Base-by-base conservation (phyloP, 2,113 vertebrate species). In the Paracyprichromis sp. region DNA sequence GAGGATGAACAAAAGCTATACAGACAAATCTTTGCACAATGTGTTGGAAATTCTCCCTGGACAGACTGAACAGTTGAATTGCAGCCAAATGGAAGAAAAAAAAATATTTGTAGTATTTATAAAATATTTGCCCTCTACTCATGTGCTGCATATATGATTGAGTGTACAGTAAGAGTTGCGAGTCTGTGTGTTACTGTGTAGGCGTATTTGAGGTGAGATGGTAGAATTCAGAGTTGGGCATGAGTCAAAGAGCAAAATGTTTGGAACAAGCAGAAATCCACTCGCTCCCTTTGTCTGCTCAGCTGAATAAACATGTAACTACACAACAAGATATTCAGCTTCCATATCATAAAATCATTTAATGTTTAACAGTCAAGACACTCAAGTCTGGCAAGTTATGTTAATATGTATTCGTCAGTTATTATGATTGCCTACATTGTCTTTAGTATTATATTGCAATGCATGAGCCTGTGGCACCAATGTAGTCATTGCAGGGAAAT, bases 191-290 rank as follows among this genome's bases (percentile, higher is more conserved):
- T 84, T 6, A 45, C 4, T 61, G 78, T 81, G 93, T 86, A 83
- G 66, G 89, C 21, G 86, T 87, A 86, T 85, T 87, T 69, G 81
- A 87, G 84, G 79, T 43, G 81, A 86, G 90, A 8, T 85, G 88
- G 90, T 85, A 89, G 87, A 87, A 85, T 88, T 61, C 57, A 80
- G 86, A 92, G 21, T 66, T 93, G 90, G 90, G 88, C 66, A 36
- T 59, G 82, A 88, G 91, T 93, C 91, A 93, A 92, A 92, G 90
- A 83, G 88, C 83, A 93, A 85, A 83, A 85, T 56, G 88, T 53
- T 82, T 89, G 90, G 87, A 92, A 85, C 5, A 14, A 82, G 80
- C 61, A 81, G 59, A 36, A 78, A 85, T 24, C 36, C 47, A 82
- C 63, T 40, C 31, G 3, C 31, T 38, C 53, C 16, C n/a, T 80